Evolutionary conservation across 2,888 invertebrate species (phyloP).

Genomic region (Erynnis tages): DNA sequence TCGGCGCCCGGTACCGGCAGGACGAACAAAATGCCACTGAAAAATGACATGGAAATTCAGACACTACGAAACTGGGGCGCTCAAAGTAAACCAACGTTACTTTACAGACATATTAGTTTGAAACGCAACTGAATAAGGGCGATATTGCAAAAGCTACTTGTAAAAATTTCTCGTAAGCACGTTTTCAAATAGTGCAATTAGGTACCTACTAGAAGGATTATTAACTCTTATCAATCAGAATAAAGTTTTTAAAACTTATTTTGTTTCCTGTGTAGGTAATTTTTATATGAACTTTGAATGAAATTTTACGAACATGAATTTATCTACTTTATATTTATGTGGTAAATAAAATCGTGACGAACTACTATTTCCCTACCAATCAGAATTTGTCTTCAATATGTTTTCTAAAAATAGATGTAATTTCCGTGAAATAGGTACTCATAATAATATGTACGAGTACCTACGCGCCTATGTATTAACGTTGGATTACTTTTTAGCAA

Average conservation of each 20-base stretch:
- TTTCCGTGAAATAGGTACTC: too few species aligned
- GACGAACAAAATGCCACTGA: slow-evolving; percentile 47
- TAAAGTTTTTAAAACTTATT: neutral
- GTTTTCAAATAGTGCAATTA: slow-evolving; percentile 8
- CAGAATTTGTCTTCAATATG: too few species aligned
- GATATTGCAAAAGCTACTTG: neutral
- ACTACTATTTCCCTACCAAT: too few species aligned
- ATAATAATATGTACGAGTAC: too few species aligned
- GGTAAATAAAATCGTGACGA: too few species aligned
- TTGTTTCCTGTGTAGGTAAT: too few species aligned
- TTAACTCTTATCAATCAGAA: slow-evolving; percentile 1
- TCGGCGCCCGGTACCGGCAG: slow-evolving; percentile 67
- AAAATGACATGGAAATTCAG: slow-evolving; percentile 59
- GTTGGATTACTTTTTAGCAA: neutral
- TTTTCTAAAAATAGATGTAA: too few species aligned
- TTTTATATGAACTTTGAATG: neutral
- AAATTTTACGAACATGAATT: too few species aligned
- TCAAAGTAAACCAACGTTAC: slow-evolving; percentile 10
- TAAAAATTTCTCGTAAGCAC: neutral
- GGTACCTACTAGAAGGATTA: neutral
- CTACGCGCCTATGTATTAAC: too few species aligned
- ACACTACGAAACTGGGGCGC: slow-evolving; percentile 29
- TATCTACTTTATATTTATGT: too few species aligned
- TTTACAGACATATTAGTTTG: slow-evolving; percentile 25
- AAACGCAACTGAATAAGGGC: slow-evolving; percentile 19